phyloP scores from a whole-genome alignment of 2,113 vertebrate genomes.

The Anguilla rostrata region DNA sequence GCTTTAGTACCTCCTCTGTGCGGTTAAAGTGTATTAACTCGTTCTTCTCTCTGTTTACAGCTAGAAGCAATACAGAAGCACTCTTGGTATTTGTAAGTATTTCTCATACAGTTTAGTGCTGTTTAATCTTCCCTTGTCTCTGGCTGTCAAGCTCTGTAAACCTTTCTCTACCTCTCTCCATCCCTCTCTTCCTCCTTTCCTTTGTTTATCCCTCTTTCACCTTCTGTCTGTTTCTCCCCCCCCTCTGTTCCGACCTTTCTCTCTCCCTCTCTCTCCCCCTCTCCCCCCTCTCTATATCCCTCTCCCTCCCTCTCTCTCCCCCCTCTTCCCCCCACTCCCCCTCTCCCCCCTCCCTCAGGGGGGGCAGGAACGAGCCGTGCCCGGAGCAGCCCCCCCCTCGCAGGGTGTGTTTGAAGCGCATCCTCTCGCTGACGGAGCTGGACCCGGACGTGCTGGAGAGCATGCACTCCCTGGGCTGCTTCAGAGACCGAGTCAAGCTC shows the following conservation, averaged over 20 bases:
- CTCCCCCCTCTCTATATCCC: background rate
- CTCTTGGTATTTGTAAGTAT: conserved; percentile 88
- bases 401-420: conserved; percentile 76
- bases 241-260: background rate
- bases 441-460: conserved; percentile 87
- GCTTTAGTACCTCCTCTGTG: too few relatives aligned
- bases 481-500: conserved; percentile 83
- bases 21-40: conserved; percentile 20
- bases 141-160: background rate
- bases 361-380: conserved; percentile 81
- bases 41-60: conserved; percentile 54
- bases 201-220: background rate
- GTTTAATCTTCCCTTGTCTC: background rate
- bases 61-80: conserved; percentile 91
- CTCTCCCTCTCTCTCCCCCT: background rate
- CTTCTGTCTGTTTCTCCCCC: background rate
- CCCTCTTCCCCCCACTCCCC: too few relatives aligned
- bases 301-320: background rate
- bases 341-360: conserved; percentile 49
- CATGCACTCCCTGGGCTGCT: conserved; percentile 88
- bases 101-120: background rate
- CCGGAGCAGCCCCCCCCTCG: conserved; percentile 79
- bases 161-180: background rate
- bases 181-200: background rate
- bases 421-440: conserved; percentile 78